Conservation (phyloP, 2,797 vertebrate species). For the Microchirus variegatus region DNA sequence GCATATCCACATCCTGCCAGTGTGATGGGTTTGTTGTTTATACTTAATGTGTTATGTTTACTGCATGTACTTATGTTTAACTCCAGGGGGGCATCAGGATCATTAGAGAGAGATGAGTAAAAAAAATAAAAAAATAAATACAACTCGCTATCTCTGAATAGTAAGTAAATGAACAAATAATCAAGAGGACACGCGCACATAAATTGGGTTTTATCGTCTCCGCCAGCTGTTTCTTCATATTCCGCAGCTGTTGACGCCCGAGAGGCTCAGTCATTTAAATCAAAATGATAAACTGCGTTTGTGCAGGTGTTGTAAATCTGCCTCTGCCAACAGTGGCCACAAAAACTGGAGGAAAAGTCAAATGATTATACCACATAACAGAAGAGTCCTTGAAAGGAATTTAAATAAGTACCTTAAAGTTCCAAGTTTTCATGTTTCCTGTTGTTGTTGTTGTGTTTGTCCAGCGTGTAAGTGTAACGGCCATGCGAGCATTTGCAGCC, state of each 20-base stretch:
- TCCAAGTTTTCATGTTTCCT: background rate
- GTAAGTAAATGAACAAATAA: constrained; percentile 13
- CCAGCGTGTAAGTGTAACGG: constrained; percentile 97
- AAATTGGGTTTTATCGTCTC: constrained; percentile 10
- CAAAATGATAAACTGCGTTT: background rate
- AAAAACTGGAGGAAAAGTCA: no score
- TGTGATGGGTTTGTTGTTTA: no score
- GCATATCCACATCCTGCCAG: no score
- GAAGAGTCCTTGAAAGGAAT: no score
- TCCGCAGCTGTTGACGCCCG: constrained; percentile 5
- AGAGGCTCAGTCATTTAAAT: background rate
- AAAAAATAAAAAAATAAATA: background rate
- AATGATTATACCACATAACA: no score
- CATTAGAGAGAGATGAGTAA: background rate
- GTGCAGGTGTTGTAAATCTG: background rate
- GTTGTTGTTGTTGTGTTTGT: background rate
- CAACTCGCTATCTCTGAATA: background rate
- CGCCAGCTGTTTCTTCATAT: constrained; percentile 9
- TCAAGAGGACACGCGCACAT: background rate
- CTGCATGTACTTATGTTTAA: background rate
- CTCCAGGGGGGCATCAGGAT: background rate
- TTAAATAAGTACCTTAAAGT: no score
- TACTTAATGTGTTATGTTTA: no score
- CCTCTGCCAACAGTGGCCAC: no score
- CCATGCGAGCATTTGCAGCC: constrained; percentile 93